Evolutionary conservation across 1,140 invertebrate species (phyloP).

Genomic region (Hylaeus anthracinus): DNA sequence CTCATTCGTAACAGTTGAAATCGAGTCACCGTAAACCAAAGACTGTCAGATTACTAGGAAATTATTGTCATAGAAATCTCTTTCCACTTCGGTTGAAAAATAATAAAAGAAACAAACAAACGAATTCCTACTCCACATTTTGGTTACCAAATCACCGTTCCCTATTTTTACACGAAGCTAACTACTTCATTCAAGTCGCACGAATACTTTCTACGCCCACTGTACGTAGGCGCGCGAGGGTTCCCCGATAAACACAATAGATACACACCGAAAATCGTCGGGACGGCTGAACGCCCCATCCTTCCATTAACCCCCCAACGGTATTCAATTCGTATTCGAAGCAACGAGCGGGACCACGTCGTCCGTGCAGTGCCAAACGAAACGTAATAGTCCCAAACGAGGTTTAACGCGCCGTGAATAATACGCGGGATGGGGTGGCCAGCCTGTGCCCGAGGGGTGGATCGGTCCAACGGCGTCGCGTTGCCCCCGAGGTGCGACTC

Average conservation of each 20-base stretch:
- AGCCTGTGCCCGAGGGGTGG: constrained; percentile 14
- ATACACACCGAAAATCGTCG: constrained; percentile 28
- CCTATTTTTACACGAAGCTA: too few relatives aligned
- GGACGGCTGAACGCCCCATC: neutral
- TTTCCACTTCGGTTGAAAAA: too few relatives aligned
- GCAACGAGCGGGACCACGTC: constrained; percentile 43
- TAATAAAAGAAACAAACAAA: too few relatives aligned
- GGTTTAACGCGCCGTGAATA: constrained; percentile 74
- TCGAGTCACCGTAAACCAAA: too few relatives aligned
- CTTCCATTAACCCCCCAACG: neutral
- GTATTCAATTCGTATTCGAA: constrained; percentile 59
- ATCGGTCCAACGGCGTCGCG: constrained; percentile 20
- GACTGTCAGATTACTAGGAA: too few relatives aligned
- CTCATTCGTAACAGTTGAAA: too few relatives aligned
- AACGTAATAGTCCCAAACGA: constrained; percentile 74
- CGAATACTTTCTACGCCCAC: too few relatives aligned
- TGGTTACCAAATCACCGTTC: too few relatives aligned
- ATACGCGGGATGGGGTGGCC: constrained; percentile 57
- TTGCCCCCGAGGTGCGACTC: constrained; percentile 46
- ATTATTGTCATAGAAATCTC: too few relatives aligned
- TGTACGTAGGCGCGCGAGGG: neutral
- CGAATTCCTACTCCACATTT: too few relatives aligned
- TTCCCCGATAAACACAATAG: constrained; percentile 24
- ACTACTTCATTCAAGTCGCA: too few relatives aligned
- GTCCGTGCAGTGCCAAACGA: constrained; percentile 54